Percentiles rank a stretch among this genome's conserved stretches.
These are phyloP conservation scores for Sialia sialis DNA, from an alignment of 2,113 vertebrate genomes.

Conservation along the genomic window DNA sequence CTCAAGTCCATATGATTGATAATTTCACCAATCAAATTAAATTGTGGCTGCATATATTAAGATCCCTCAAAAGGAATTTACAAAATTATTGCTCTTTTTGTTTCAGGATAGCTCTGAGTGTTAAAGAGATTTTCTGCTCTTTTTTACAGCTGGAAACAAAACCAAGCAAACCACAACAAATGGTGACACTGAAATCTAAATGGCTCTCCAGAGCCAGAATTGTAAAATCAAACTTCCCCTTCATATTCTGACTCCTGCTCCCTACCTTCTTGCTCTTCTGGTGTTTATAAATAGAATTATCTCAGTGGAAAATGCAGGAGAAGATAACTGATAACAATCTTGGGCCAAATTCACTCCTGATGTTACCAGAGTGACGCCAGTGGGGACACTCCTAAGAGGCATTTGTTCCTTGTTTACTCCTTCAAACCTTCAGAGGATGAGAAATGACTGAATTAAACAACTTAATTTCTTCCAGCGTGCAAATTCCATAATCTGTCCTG, in stretches of 20 bases:
- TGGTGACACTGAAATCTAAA: background rate
- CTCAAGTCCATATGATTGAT: background rate
- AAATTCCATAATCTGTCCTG: slow-evolving; percentile 35
- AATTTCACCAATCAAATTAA: background rate
- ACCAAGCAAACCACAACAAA: background rate
- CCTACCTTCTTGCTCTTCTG: background rate
- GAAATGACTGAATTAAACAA: slow-evolving; percentile 46
- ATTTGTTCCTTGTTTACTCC: slow-evolving; percentile 26
- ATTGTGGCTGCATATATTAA: background rate
- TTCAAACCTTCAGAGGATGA: slow-evolving; percentile 7
- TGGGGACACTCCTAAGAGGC: background rate
- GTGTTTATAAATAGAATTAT: background rate
- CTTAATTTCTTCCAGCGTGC: slow-evolving; percentile 22
- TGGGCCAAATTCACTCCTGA: background rate
- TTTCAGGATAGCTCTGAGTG: background rate
- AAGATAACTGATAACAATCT: background rate
- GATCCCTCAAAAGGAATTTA: background rate
- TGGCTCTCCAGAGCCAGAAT: background rate
- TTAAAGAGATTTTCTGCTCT: background rate
- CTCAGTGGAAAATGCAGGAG: background rate
- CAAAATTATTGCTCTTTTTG: background rate
- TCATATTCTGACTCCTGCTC: background rate
- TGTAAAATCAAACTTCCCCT: background rate
- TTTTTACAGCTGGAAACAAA: background rate
- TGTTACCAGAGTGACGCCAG: slow-evolving; percentile 5